Evolutionary conservation across 2,113 vertebrate species (phyloP).

Genomic region (Podarcis muralis): DNA sequence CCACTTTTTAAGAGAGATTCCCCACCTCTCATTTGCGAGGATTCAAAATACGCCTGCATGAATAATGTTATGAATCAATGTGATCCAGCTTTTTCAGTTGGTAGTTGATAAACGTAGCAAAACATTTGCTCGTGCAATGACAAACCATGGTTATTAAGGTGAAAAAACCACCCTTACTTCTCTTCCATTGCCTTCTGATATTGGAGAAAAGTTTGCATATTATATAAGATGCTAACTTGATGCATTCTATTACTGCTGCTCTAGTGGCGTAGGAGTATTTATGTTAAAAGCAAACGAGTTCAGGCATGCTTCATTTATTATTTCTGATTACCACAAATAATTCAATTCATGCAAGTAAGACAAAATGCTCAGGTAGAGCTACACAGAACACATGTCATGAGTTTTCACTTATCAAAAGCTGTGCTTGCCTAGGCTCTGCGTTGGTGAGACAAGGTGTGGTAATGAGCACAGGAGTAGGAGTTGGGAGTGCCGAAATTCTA

Average conservation of each 20-base stretch:
- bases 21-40: no score
- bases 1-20: no score
- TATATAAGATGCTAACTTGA: background rate
- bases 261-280: background rate
- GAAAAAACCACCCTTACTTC: background rate
- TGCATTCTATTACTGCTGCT: background rate
- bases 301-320: background rate
- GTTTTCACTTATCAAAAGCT: constrained; percentile 27
- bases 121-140: constrained; percentile 17
- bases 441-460: constrained; percentile 18
- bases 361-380: background rate
- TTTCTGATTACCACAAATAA: constrained; percentile 9
- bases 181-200: constrained; percentile 16
- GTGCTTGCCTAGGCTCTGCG: background rate
- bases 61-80: no score
- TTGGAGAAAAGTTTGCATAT: background rate
- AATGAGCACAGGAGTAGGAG: constrained; percentile 37
- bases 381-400: background rate
- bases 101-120: background rate
- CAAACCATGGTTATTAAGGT: background rate
- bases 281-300: constrained; percentile 10
- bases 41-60: no score
- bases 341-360: background rate
- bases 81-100: no score
- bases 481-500: constrained; percentile 36